Base-by-base conservation (phyloP, 1,140 invertebrate species). In the Brachionus plicatilis region DNA sequence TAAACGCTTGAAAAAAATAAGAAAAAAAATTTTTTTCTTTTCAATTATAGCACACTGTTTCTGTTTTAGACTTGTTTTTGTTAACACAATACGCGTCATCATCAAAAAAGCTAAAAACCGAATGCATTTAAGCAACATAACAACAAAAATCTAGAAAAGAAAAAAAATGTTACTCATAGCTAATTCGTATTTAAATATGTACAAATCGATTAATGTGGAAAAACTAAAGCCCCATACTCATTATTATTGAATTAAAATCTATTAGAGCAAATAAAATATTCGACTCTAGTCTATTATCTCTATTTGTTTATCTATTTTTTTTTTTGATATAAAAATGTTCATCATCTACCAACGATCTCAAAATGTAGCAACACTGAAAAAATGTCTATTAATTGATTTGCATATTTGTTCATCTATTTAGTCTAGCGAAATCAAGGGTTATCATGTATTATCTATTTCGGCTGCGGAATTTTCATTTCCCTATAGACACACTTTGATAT, bases 101-200 rank as follows among this genome's bases (percentile, higher is more conserved):
- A 60, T 20, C 53, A 60, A 60, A 60, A 60, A 24, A 24, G 20
- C 6, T 53, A 53, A 24, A n/a, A 53, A 17, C 47, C 47, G n/a
- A 20, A 60, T 20, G 53, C n/a, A 20, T 17, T 20, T 60, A 9
- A 20, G 20, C 53, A 20, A 53, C 47, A 53, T 7, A 37, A 53
- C 47, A 66, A 66, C 7, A 66, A 66, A 24, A 66, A 66, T 24
- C 12, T 29, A 70, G 24, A 70, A 29, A 37, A 70, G 24, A 70
- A 29, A 37, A 70, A 37, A 76, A 50, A 76, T 76, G 45, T 76
- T 76, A 50, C 41, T 76, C 47, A 75, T 45, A 20, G 20, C 8
- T 75, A 75, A 76, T 76, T 76, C 72, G 24, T 76, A 27, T 76
- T 50, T 76, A 76, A 76, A 76, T 76, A 76, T 76, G 72, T 76